Conservation (phyloP, 2,797 vertebrate genomes). For the Periophthalmus magnuspinnatus region DNA sequence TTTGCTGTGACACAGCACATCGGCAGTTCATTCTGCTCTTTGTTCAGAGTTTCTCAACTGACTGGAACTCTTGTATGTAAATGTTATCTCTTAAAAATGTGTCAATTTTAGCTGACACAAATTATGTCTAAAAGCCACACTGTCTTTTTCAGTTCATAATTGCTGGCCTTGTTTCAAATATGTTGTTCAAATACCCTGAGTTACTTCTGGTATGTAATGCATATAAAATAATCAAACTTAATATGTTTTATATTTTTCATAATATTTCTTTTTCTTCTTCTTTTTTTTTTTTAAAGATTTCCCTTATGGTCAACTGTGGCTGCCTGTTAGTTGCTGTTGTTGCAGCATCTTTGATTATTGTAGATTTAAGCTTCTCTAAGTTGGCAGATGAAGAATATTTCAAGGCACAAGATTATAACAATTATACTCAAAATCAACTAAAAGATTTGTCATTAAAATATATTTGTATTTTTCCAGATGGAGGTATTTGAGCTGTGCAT, state of each 20-base stretch:
- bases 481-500: conserved; percentile 65
- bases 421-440: rapidly evolving
- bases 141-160: conserved; percentile 62
- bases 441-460: not conserved
- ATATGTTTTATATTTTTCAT: no score
- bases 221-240: no score
- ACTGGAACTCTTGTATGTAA: conserved; percentile 69
- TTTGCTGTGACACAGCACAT: conserved; percentile 51
- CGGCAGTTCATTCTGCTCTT: not conserved
- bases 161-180: conserved; percentile 63
- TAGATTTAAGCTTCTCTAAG: conserved; percentile 41
- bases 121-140: not conserved
- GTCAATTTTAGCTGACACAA: not conserved
- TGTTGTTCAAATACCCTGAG: conserved; percentile 64
- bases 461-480: conserved; percentile 55
- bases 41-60: conserved; percentile 74
- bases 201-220: conserved; percentile 63
- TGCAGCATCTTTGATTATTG: conserved; percentile 47
- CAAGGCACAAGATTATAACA: conserved; percentile 34
- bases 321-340: conserved; percentile 49
- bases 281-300: conserved; percentile 49
- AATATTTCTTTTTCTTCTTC: not conserved
- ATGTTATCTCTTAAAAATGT: not conserved
- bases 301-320: conserved; percentile 51
- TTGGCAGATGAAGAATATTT: rapidly evolving